Percentiles rank a stretch among this genome's conserved stretches.
phyloP scores from a whole-genome alignment of 2,888 invertebrate genomes.

The Ecliptopera silaceata region DNA sequence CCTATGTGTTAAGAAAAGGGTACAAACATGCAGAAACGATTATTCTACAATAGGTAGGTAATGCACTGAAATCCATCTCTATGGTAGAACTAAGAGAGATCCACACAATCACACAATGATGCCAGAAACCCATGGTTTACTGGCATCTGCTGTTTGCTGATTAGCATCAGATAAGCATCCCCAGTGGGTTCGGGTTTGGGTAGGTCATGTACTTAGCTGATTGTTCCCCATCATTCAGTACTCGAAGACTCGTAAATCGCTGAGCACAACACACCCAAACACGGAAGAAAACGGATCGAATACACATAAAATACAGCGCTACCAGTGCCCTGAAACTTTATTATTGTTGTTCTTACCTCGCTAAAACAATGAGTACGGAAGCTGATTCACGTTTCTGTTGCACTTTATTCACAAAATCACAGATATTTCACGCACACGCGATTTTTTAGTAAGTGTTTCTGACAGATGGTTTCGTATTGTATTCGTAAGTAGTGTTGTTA shows the following conservation, averaged over 20 bases:
- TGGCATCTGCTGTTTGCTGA: neutral
- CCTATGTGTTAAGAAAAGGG: no score
- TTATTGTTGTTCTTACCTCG: slow-evolving; percentile 54
- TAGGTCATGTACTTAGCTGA: slow-evolving; percentile 1
- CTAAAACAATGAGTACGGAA: slow-evolving; percentile 55
- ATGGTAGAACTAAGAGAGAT: no score
- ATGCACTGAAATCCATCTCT: no score
- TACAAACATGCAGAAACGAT: no score
- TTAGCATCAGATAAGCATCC: slow-evolving; percentile 7
- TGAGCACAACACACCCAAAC: slow-evolving; percentile 19
- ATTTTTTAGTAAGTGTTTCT: slow-evolving; percentile 29
- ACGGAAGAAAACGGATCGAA: slow-evolving; percentile 21
- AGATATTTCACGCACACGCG: slow-evolving; percentile 34
- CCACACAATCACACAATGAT: no score
- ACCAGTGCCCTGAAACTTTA: slow-evolving; percentile 8
- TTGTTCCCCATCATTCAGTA: slow-evolving; percentile 1
- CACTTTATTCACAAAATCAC: slow-evolving; percentile 51
- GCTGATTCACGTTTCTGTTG: slow-evolving; percentile 63
- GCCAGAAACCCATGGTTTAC: slow-evolving; percentile 1
- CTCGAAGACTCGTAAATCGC: slow-evolving; percentile 1
- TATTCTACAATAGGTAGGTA: neutral
- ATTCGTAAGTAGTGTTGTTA: slow-evolving; percentile 57
- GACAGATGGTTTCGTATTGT: slow-evolving; percentile 29
- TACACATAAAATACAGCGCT: slow-evolving; percentile 5
- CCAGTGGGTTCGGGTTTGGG: neutral